Evolutionary conservation across 2,888 invertebrate genomes (phyloP).

Genomic region (Cephus spinipes): DNA sequence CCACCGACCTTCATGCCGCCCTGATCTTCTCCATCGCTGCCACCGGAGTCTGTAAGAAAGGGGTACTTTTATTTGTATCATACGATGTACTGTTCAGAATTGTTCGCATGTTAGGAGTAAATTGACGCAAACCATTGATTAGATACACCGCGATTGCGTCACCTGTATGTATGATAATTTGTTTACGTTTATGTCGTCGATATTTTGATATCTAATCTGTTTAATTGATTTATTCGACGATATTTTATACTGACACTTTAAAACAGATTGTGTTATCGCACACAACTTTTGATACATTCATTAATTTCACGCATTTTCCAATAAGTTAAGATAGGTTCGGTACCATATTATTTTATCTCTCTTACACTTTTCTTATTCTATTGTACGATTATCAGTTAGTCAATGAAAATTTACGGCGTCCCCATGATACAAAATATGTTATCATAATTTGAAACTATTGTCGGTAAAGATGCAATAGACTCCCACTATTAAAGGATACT

Average conservation of each 20-base stretch:
- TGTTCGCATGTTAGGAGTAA: not conserved
- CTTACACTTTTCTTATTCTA: no score
- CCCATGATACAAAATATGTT: not conserved
- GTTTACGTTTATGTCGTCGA: not conserved
- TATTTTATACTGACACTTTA: not conserved
- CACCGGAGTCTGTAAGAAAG: slow-evolving; percentile 72
- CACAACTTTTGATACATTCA: not conserved
- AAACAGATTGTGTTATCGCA: not conserved
- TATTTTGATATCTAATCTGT: not conserved
- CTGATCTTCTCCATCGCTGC: slow-evolving; percentile 71
- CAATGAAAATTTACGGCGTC: not conserved
- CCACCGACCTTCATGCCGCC: slow-evolving; percentile 58
- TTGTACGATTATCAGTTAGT: no score
- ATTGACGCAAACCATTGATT: not conserved
- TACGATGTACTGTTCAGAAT: not conserved
- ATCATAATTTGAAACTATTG: not conserved
- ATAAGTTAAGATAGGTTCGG: not conserved
- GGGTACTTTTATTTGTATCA: not conserved
- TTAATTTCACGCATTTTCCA: not conserved
- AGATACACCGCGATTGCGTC: not conserved
- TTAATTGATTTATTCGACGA: not conserved
- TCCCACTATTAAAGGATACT: not conserved
- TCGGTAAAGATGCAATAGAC: not conserved
- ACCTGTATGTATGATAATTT: not conserved
- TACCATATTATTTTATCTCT: no score